phyloP scores from a whole-genome alignment of 2,888 invertebrate species.

The Trissolcus japonicus region DNA sequence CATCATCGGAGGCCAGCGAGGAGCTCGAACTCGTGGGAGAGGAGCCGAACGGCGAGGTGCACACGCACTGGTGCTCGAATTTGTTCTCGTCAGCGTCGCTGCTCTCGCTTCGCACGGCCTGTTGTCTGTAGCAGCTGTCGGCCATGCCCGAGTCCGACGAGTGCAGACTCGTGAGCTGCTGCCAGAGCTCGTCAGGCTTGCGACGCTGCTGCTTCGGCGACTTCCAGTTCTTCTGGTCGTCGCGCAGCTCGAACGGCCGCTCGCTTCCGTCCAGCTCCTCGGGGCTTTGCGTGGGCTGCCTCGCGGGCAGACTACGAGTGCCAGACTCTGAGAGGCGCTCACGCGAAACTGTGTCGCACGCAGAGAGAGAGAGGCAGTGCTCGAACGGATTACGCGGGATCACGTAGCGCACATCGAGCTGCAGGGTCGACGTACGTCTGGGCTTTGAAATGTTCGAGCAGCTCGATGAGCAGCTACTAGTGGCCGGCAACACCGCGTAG shows the following conservation, averaged over 20 bases:
- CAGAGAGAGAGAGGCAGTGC: constrained; percentile 44
- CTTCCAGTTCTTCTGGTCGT: constrained; percentile 60
- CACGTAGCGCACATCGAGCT: constrained; percentile 71
- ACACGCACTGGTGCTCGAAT: constrained; percentile 84
- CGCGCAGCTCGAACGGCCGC: constrained; percentile 40
- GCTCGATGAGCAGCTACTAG: constrained; percentile 54
- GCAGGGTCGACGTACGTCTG: constrained; percentile 69
- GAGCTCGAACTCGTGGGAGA: constrained; percentile 79
- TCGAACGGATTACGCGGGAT: constrained; percentile 58
- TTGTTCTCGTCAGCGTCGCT: constrained; percentile 75
- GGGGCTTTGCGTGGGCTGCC: neutral
- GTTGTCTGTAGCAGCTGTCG: constrained; percentile 80
- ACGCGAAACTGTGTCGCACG: constrained; percentile 9
- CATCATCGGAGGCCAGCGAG: constrained; percentile 18
- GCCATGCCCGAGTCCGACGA: constrained; percentile 90
- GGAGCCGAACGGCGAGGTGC: constrained; percentile 85
- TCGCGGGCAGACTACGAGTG: constrained; percentile 30
- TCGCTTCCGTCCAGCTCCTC: neutral
- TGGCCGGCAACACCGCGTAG: constrained; percentile 67
- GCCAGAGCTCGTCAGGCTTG: constrained; percentile 45
- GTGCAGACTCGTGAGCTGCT: constrained; percentile 70
- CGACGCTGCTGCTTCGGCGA: constrained; percentile 46
- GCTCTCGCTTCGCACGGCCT: constrained; percentile 68
- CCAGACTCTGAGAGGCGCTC: constrained; percentile 15
- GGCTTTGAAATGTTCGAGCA: constrained; percentile 19